A percentile compares a stretch with the other conserved stretches of the same genome.
Conservation (phyloP, 2,888 invertebrate genomes). For the Gandaritis pyraliata region DNA sequence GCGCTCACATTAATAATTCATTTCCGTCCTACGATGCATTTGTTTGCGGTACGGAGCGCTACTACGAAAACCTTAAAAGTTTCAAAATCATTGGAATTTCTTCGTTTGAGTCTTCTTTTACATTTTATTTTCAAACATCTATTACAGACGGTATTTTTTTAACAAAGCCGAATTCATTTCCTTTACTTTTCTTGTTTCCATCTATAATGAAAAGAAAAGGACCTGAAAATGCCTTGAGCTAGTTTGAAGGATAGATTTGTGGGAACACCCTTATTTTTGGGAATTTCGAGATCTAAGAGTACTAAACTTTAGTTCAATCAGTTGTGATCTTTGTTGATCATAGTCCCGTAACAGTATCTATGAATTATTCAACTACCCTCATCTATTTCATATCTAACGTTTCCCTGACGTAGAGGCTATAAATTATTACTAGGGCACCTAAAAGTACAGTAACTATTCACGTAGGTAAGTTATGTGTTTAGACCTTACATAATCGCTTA, state of each 20-base stretch:
- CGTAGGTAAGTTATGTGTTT: background rate
- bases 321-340: conserved; percentile 60
- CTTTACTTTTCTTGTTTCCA: background rate
- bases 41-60: conserved; percentile 56
- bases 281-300: conserved; percentile 32
- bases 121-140: background rate
- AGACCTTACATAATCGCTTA: conserved; percentile 6
- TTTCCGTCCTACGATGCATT: conserved; percentile 58
- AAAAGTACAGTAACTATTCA: no score
- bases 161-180: no score
- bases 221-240: conserved; percentile 1
- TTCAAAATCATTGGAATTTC: background rate
- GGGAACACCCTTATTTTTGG: background rate
- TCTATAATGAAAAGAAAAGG: background rate
- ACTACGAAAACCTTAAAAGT: conserved; percentile 24
- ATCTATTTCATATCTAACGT: conserved; percentile 35
- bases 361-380: conserved; percentile 62
- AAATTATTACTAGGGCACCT: conserved; percentile 15
- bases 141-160: no score
- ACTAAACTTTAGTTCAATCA: conserved; percentile 25
- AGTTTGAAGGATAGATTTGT: background rate
- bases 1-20: conserved; percentile 67
- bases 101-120: background rate
- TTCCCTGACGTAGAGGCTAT: conserved; percentile 18
- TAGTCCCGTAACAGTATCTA: conserved; percentile 46